Evolutionary conservation across 2,888 invertebrate species (phyloP).

Genomic region (Anagyrus pseudococci): DNA sequence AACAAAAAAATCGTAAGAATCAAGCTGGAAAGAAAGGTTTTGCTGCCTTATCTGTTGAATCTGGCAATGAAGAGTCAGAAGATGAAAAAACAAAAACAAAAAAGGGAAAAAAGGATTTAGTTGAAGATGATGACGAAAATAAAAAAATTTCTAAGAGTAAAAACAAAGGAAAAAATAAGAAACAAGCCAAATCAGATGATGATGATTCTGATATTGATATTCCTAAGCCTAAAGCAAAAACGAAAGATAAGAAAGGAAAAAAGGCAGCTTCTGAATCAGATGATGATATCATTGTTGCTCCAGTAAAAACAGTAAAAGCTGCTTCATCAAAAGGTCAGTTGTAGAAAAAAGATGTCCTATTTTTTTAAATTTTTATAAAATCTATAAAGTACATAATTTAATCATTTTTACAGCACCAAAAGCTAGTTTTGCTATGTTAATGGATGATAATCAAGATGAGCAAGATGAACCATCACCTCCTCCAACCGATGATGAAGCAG

Average conservation of each 20-base stretch:
- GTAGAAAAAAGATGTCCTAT: not conserved
- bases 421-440: conserved; percentile 73
- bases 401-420: conserved; percentile 40
- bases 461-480: conserved; percentile 59
- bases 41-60: conserved; percentile 42
- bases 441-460: conserved; percentile 64
- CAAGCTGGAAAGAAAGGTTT: conserved; percentile 47
- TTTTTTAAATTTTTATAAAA: not conserved
- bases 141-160: conserved; percentile 60
- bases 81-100: conserved; percentile 37
- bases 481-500: conserved; percentile 55
- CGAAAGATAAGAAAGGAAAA: conserved; percentile 39
- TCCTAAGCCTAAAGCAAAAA: conserved; percentile 31
- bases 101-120: conserved; percentile 58
- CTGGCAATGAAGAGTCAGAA: conserved; percentile 43
- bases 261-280: conserved; percentile 40
- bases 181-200: conserved; percentile 45
- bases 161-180: conserved; percentile 56
- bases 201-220: conserved; percentile 29
- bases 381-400: not conserved
- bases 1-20: conserved; percentile 45
- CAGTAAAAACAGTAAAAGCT: conserved; percentile 20
- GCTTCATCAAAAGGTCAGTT: conserved; percentile 21
- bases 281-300: conserved; percentile 34
- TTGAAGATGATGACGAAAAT: conserved; percentile 63